Percentiles rank a stretch among this genome's conserved stretches.
These are phyloP conservation scores for Drosophila truncata DNA, from an alignment of 1,140 invertebrate species.

Conservation along the genomic window DNA sequence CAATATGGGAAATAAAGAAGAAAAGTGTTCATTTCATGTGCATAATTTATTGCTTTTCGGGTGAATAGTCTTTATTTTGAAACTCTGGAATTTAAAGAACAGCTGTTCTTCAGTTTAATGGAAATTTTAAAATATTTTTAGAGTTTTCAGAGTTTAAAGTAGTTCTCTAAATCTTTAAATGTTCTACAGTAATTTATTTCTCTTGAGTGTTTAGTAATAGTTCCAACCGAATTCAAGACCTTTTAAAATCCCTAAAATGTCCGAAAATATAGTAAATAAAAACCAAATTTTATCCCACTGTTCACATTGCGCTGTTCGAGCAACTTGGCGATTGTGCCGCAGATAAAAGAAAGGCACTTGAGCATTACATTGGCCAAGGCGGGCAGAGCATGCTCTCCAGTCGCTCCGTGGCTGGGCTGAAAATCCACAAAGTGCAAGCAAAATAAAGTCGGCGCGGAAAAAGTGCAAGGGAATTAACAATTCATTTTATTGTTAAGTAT, in stretches of 20 bases:
- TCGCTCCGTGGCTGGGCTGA: conserved; percentile 10
- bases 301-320: conserved; percentile 18
- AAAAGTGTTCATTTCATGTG: background rate
- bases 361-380: conserved; percentile 68
- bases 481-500: conserved; percentile 84
- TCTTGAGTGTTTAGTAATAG: too few species aligned
- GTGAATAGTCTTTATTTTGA: background rate
- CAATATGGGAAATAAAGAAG: background rate
- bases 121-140: background rate
- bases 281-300: background rate
- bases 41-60: background rate
- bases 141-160: background rate
- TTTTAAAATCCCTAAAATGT: background rate
- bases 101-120: background rate
- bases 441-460: conserved; percentile 33
- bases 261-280: background rate
- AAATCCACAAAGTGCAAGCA: conserved; percentile 14
- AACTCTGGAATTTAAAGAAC: background rate
- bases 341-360: conserved; percentile 82
- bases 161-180: background rate
- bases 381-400: conserved; percentile 38
- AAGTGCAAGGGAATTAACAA: conserved; percentile 81
- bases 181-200: background rate
- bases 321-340: conserved; percentile 70
- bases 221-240: background rate